A percentile compares a stretch with the other conserved stretches of the same genome.
These are phyloP conservation scores for Alexandromys fortis DNA, from an alignment of 2,113 vertebrate genomes.

Conservation along the genomic window DNA sequence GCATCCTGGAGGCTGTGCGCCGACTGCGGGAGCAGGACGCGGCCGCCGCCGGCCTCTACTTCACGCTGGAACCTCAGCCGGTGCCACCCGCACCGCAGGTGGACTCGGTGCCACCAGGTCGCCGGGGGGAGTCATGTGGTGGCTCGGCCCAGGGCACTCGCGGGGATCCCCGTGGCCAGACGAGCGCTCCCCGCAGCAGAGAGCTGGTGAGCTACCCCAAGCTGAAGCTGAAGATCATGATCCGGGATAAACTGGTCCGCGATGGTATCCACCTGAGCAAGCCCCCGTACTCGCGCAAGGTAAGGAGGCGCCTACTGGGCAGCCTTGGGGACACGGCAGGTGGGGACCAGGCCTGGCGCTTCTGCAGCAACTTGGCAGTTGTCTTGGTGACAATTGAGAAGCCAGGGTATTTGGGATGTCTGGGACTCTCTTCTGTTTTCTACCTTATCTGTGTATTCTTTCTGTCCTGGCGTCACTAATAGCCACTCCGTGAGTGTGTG, in stretches of 20 bases:
- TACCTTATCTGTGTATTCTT: neutral
- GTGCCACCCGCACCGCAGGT: neutral
- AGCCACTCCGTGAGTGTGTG: neutral
- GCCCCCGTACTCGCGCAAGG: slow-evolving; percentile 96
- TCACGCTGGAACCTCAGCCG: slow-evolving; percentile 93
- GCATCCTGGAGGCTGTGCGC: slow-evolving; percentile 94
- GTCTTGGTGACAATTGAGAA: neutral
- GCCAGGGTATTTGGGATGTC: neutral
- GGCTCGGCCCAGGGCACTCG: slow-evolving; percentile 61
- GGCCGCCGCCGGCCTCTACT: slow-evolving; percentile 93
- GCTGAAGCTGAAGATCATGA: slow-evolving; percentile 98
- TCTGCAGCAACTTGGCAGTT: neutral
- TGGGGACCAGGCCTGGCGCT: neutral
- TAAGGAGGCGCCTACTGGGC: slow-evolving; percentile 81
- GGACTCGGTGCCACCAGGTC: slow-evolving; percentile 78
- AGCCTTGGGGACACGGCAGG: neutral
- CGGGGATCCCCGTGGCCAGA: slow-evolving; percentile 86
- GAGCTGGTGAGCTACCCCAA: slow-evolving; percentile 92
- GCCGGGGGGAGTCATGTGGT: slow-evolving; percentile 87
- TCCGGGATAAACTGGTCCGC: slow-evolving; percentile 96
- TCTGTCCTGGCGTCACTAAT: neutral
- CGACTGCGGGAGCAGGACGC: slow-evolving; percentile 93
- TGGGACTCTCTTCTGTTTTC: neutral
- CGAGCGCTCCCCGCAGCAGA: slow-evolving; percentile 80
- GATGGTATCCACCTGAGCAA: slow-evolving; percentile 95